Base-by-base conservation (phyloP, 2,113 vertebrate species). In the Takifugu flavidus region DNA sequence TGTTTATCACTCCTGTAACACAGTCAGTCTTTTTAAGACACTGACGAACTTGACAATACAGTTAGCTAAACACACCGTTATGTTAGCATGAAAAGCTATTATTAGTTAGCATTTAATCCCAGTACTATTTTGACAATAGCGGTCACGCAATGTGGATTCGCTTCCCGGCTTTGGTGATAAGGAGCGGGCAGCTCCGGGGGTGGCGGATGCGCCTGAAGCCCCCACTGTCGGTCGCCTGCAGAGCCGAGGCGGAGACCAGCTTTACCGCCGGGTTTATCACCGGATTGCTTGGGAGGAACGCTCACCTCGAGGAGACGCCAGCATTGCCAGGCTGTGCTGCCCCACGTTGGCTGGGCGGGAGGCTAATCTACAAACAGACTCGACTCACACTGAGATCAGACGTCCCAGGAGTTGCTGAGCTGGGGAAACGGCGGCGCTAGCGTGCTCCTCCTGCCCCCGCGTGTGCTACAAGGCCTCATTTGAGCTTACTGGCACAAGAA, bases 381-480 rank as follows among this genome's bases (percentile, higher is more conserved):
- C 8, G 7, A 10, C 34, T 39, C 34, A 39, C 34, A 39, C 34
- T 2, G 34, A 39, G 34, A 39, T 39, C 34, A 39, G 34, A 39
- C 34, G 7, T 39, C 59, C 46, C 65, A 55, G 45, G 54, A 67
- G 58, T 52, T 79, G 54, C 75, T 67, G 49, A 59, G 70, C 49
- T 49, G 56, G 20, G 20, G 20, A 50, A 64, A 61, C 31, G 39
- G 20, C 42, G 31, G 66, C 27, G 26, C 45, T 49, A 39, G 39
- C 53, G 59, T 8, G 7, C 53, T 54, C 39, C 50, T 14, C 39
- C 43, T 53, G 59, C 28, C 15, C 64, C 27, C 14, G 25, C 27
- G 20, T 53, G 29, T 53, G 31, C 56, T 12, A 34, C 47, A 45
- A 61, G 53, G 34, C 31, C 56, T 63, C 47, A 15, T 27, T 39